Conservation (phyloP, 2,113 vertebrate species). For the Falcunculus frontatus region DNA sequence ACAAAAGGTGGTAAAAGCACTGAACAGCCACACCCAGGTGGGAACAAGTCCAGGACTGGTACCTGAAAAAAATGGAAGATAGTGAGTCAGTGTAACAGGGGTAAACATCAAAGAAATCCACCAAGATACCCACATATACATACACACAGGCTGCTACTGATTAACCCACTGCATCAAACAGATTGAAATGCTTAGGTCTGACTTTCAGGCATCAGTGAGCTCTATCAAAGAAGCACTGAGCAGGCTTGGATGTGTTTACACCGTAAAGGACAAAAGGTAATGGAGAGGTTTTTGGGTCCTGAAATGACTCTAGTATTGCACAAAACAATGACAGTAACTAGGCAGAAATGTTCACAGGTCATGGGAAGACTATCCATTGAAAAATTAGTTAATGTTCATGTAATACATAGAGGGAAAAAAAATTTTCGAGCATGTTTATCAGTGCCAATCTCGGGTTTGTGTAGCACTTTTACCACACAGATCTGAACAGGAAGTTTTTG, state of each 20-base stretch:
- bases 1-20: constrained; percentile 63
- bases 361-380: background rate
- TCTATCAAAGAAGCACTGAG: background rate
- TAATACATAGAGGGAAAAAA: background rate
- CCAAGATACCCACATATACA: background rate
- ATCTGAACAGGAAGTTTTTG: background rate
- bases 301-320: background rate
- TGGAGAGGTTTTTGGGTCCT: background rate
- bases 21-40: constrained; percentile 59
- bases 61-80: background rate
- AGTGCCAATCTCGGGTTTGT: background rate
- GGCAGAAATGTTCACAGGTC: background rate
- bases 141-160: background rate
- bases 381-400: background rate
- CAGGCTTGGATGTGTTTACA: background rate
- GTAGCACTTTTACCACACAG: background rate
- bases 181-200: background rate
- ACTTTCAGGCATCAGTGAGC: background rate
- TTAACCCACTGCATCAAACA: background rate
- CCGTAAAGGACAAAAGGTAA: background rate
- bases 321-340: background rate
- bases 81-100: background rate
- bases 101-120: background rate
- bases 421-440: background rate
- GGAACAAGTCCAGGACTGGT: constrained; percentile 59